Base-by-base conservation (phyloP, 2,797 vertebrate genomes). In the Simalia tracyae region DNA sequence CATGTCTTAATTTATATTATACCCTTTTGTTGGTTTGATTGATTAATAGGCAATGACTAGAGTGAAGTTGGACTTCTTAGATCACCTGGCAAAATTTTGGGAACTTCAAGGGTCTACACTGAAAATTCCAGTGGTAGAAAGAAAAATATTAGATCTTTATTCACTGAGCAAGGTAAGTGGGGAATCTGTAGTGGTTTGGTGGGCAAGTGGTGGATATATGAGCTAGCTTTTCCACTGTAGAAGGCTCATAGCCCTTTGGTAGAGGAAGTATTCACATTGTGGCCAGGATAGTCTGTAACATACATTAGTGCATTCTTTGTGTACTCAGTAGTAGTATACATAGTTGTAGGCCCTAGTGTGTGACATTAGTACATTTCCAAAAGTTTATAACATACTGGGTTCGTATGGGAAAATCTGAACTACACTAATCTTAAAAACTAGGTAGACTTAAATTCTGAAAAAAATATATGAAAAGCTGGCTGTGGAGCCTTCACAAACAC, bases 11-110 rank as follows among this genome's bases (percentile, higher is more conserved):
- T 81, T 90, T 91, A 87, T 81, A 86, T 28, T 9, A 28, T 28
- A 0, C 0, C 0, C 0, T 0, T 93, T 57, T 93, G 12, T 89
- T 12, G 92, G 46, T 89, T 26, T 89, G 91, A 46, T 72, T 81
- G 93, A 84, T 89, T 92, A 96, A 91, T 94, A 99, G 99, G 99
- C 99, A 89, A 99, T 99, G 97, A 99, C 99, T 92, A 98, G 99
- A 95, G 98, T 99, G 86, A 99, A 98, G 96, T 97, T 99, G 93
- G 99, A 99, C 97, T 99, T 99, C 95, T 95, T 99, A 97, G 99
- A 99, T 98, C 99, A 99, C 95, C 98, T 99, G 61, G 98, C 99
- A 95, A 99, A 99, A 97, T 99, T 99, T 96, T 99, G 99, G 99
- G 99, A 99, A 94, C 98, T 99, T 93, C 99, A 99, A 88, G 99